Evolutionary conservation across 1,140 invertebrate genomes (phyloP), one percentile per base, ranked within the genome.

Genomic region (Drosophila fuyamai): DNA sequence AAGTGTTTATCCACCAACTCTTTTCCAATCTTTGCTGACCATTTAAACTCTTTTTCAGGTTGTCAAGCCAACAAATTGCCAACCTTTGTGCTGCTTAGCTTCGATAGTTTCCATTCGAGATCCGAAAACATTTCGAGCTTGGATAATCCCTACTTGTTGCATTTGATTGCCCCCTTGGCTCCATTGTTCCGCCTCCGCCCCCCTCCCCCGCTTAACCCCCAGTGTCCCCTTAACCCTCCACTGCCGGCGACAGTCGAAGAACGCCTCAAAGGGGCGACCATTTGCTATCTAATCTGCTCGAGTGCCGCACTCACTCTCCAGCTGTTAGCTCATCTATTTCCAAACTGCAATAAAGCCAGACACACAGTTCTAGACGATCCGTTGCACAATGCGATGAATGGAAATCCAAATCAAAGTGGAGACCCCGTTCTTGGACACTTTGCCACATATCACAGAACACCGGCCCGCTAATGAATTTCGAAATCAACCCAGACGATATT

Each of bases 291-390:
- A 86, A 86, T 86, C 82, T 88, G 55, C 58, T 61, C 76, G 81
- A 84, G 81, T 80, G 81, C 76, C 40, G 61, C 79, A 83, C 79
- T 85, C 79, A 81, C 82, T 85, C 82, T 86, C 83, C 83, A 83
- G 83, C 83, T 86, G 83, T 86, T 86, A 88, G 79, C 83, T 77
- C 84, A 89, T 88, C 83, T 75, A 88, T 88, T 83, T 83, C 66
- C 82, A 67, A 88, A 85, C 61, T 85, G 82, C 82, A 85, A 88
- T 85, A 85, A 88, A 86, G 59, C 65, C 77, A 62, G 76, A 72
- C 72, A 62, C 54, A 76, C 38, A n/a, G 56, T 74, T 84, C 59
- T 47, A 36, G 51, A 14, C 51, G 53, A 53, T 35, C 14, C 74
- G 61, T 59, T 62, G 44, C 61, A 65, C 67, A 71, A 71, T 57